A percentile compares a stretch with the other conserved stretches of the same genome.
These are phyloP conservation scores for Halocynthia roretzi DNA, from an alignment of 23 tunicate genomes.

Conservation along the genomic window DNA sequence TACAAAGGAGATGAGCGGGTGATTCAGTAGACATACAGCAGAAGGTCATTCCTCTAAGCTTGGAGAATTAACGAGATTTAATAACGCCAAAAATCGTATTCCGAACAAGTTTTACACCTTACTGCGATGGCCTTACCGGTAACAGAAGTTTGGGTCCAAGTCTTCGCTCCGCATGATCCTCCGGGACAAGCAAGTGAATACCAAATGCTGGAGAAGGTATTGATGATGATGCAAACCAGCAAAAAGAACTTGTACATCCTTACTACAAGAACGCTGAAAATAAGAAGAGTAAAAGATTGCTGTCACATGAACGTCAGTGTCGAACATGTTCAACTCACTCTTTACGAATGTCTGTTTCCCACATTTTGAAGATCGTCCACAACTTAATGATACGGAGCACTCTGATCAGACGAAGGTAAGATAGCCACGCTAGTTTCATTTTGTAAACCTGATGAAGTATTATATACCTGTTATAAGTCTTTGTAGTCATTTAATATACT, in stretches of 20 bases:
- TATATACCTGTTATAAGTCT: not conserved
- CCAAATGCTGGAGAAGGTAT: slow-evolving; percentile 35
- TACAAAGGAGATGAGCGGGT: no score
- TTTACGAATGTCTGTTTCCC: slow-evolving; percentile 56
- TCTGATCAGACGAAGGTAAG: slow-evolving; percentile 39
- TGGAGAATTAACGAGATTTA: no score
- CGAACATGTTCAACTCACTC: slow-evolving; percentile 25
- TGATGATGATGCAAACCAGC: slow-evolving; percentile 29
- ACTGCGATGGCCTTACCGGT: slow-evolving; percentile 25
- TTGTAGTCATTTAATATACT: no score
- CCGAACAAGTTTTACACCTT: no score
- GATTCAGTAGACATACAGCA: no score
- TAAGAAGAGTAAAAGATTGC: no score
- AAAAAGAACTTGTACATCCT: slow-evolving; percentile 62
- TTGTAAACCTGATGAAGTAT: slow-evolving; percentile 6
- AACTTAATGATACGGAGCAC: slow-evolving; percentile 57
- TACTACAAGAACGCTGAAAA: slow-evolving; percentile 41
- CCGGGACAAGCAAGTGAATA: slow-evolving; percentile 66
- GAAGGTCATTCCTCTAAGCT: no score
- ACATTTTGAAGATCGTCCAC: slow-evolving; percentile 28
- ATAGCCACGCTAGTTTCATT: slow-evolving; percentile 26
- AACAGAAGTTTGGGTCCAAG: slow-evolving; percentile 40
- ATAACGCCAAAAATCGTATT: no score
- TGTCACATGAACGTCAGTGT: no score
- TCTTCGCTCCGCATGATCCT: slow-evolving; percentile 22